Conservation (phyloP, 2,888 invertebrate genomes). For the Orchesellides sinensis region DNA sequence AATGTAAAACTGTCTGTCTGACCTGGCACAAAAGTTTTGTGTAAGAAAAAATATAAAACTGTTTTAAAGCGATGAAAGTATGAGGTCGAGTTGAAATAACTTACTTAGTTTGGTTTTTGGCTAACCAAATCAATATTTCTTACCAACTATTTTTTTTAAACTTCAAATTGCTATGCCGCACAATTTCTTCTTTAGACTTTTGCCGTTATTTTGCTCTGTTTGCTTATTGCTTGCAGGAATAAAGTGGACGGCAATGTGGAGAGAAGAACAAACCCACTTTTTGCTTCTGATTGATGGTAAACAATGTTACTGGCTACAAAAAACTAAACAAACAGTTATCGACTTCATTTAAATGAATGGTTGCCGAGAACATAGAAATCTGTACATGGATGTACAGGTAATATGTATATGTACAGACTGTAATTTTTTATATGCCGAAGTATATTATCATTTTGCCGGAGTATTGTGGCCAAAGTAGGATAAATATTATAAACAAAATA, state of each 20-base stretch:
- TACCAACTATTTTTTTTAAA: not conserved
- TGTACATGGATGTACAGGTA: not conserved
- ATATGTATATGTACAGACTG: not conserved
- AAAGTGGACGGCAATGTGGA: not conserved
- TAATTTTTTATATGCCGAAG: no score
- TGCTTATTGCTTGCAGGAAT: not conserved
- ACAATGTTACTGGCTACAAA: not conserved
- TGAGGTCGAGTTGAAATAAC: no score
- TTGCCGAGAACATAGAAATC: not conserved
- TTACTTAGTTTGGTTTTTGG: conserved; percentile 8
- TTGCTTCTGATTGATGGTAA: conserved; percentile 1
- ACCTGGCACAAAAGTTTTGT: no score
- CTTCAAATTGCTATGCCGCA: not conserved
- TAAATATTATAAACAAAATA: not conserved
- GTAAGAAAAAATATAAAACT: no score
- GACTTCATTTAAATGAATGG: not conserved
- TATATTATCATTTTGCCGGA: no score
- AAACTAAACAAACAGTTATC: not conserved
- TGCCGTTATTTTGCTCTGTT: not conserved
- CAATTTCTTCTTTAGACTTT: not conserved
- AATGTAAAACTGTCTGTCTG: no score
- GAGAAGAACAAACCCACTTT: not conserved
- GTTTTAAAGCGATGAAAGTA: no score
- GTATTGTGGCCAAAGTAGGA: not conserved
- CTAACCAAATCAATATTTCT: conserved; percentile 1